Conservation (phyloP, 2,797 vertebrate species). For the Ptychadena robeensis region DNA sequence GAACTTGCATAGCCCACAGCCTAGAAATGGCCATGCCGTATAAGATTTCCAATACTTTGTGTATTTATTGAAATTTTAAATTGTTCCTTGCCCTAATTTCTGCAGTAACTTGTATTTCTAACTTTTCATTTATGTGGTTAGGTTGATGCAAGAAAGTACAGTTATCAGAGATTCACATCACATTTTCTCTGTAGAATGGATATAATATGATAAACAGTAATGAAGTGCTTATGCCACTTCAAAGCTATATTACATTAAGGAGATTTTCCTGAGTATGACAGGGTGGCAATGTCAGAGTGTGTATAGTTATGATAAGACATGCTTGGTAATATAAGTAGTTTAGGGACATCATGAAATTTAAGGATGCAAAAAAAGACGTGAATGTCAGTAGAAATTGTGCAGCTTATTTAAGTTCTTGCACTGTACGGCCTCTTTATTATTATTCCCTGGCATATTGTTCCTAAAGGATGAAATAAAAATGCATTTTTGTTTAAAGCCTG, state of each 20-base stretch:
- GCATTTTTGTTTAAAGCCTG: background rate
- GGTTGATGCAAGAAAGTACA: background rate
- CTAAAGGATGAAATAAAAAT: background rate
- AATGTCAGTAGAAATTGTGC: background rate
- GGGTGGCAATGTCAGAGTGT: background rate
- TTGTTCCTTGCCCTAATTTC: no score
- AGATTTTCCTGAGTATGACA: slow-evolving; percentile 4
- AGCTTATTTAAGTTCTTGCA: background rate
- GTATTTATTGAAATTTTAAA: no score
- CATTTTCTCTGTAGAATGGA: background rate
- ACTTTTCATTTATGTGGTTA: background rate
- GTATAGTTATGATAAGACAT: background rate
- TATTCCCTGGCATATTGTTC: background rate
- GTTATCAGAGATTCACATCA: background rate
- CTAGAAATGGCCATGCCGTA: no score
- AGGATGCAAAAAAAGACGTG: background rate
- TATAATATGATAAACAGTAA: slow-evolving; percentile 6
- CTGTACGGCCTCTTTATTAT: background rate
- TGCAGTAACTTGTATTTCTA: background rate
- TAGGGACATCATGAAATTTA: background rate
- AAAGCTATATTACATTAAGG: slow-evolving; percentile 18
- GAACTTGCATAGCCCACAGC: no score
- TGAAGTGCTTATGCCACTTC: slow-evolving; percentile 6
- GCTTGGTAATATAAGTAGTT: background rate
- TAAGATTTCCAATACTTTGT: no score